Evolutionary conservation across 2,113 vertebrate genomes (phyloP).

Genomic region (Galemys pyrenaicus): DNA sequence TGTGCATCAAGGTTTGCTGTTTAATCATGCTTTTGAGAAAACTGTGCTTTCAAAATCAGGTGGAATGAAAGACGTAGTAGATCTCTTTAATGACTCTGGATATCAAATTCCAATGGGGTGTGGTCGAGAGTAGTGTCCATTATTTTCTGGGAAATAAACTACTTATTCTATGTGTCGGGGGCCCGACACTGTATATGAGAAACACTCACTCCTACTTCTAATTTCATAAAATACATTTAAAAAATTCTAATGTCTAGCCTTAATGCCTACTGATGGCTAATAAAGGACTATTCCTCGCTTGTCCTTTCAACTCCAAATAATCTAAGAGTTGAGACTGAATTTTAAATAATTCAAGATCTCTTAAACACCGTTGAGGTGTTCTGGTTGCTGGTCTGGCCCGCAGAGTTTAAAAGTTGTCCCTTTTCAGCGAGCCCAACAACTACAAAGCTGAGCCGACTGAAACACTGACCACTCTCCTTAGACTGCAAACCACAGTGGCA

Average conservation of each 20-base stretch:
- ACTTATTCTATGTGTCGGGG: not conserved
- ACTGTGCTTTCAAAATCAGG: not conserved
- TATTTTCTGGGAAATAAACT: not conserved
- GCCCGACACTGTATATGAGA: not conserved
- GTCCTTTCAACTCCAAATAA: not conserved
- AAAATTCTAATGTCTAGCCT: not conserved
- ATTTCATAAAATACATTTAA: not conserved
- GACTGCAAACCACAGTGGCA: not conserved
- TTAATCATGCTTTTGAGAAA: constrained; percentile 35
- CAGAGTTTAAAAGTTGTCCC: not conserved
- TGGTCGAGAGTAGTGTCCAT: not conserved
- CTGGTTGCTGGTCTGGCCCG: not conserved
- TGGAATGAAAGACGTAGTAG: not conserved
- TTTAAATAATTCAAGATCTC: constrained; percentile 20
- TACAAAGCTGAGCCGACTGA: not conserved
- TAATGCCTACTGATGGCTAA: not conserved
- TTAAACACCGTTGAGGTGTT: not conserved
- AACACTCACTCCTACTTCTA: not conserved
- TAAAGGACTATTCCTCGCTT: not conserved
- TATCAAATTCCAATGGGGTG: not conserved
- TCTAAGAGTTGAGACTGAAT: not conserved
- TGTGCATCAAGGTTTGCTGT: not conserved
- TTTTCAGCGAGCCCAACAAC: not conserved
- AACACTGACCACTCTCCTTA: not conserved
- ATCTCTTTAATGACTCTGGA: not conserved